Base-by-base conservation (phyloP, 2,888 invertebrate genomes). In the Melieria omissa region DNA sequence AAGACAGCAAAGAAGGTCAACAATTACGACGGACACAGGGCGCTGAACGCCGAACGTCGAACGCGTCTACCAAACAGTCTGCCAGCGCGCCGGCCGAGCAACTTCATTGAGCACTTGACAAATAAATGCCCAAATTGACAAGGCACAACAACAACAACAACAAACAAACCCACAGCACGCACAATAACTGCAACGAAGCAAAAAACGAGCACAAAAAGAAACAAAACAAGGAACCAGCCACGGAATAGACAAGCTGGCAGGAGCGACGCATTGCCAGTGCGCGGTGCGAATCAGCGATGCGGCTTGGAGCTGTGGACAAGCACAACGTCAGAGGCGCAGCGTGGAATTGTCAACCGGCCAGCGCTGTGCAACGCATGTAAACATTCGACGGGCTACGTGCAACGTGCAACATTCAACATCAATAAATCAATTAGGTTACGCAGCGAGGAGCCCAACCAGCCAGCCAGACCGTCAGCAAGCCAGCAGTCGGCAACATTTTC, bases 341-440 rank as follows among this genome's bases (percentile, higher is more conserved):
- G 29, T 29, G 29, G 29, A 29, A 29, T 29, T 29, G 29, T 29
- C 29, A 29, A 29, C 29, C 29, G 29, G 29, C 29, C 29, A 29
- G 29, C 29, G 29, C 29, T 54, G 12, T 54, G n/a, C 54, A 14
- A 54, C 54, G 54, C 16, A 54, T 12, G 10, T 54, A 12, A 29
- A 29, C 29, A 29, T 29, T 29, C 29, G 29, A 29, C 29, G 29
- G 29, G 29, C 29, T 3, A 29, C 29, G 29, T 29, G 29, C 29
- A 29, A 29, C 29, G 29, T 29, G 29, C 9, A 57, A 57, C 57
- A 57, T 58, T 58, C 41, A 63, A 49, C 63, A 63, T 46, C 63
- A 63, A 63, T 63, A 63, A 63, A 63, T 63, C 63, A 63, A 63
- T 63, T 63, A 63, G 49, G 14, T 47, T 63, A 41, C 14, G 63